A percentile compares a stretch with the other conserved stretches of the same genome.
phyloP scores from a whole-genome alignment of 1,140 invertebrate genomes.

The Meloidogyne chitwoodi region DNA sequence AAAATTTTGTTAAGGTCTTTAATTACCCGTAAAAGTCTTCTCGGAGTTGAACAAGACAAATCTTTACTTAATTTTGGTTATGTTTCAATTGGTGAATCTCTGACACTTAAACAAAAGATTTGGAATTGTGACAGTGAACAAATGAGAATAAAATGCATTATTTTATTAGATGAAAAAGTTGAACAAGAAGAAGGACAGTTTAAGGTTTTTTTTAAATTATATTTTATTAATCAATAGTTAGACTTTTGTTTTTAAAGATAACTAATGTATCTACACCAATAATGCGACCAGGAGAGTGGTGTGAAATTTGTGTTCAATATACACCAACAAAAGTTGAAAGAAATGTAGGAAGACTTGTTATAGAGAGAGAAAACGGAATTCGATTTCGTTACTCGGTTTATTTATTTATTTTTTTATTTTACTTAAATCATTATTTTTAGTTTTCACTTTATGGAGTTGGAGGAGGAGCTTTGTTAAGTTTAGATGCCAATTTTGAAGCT shows the following conservation, averaged over 20 bases:
- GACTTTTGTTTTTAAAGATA: not conserved
- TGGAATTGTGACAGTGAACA: conserved; percentile 13
- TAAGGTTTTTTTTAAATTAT: not conserved
- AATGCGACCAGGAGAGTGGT: conserved; percentile 3
- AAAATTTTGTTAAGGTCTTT: not conserved
- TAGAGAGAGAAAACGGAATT: conserved; percentile 11
- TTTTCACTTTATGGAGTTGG: conserved; percentile 12
- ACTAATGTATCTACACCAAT: conserved; percentile 8
- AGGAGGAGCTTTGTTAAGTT: not conserved
- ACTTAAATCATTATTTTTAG: not conserved
- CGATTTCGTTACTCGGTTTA: conserved; percentile 2
- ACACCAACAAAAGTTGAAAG: conserved; percentile 16
- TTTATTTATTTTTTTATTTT: not conserved
- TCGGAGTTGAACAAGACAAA: conserved; percentile 7
- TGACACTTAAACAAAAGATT: conserved; percentile 1
- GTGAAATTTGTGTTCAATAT: conserved; percentile 20
- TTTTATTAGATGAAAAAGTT: not conserved
- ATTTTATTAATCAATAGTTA: not conserved
- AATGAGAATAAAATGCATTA: conserved; percentile 9
- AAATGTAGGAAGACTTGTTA: conserved; percentile 6
- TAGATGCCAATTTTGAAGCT: conserved; percentile 1
- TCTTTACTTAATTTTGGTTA: conserved; percentile 7
- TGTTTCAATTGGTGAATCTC: conserved; percentile 6
- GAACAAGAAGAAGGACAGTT: not conserved
- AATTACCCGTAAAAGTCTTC: conserved; percentile 1